Conservation (phyloP, 2,888 invertebrate genomes). For the Heliconius ethilla region DNA sequence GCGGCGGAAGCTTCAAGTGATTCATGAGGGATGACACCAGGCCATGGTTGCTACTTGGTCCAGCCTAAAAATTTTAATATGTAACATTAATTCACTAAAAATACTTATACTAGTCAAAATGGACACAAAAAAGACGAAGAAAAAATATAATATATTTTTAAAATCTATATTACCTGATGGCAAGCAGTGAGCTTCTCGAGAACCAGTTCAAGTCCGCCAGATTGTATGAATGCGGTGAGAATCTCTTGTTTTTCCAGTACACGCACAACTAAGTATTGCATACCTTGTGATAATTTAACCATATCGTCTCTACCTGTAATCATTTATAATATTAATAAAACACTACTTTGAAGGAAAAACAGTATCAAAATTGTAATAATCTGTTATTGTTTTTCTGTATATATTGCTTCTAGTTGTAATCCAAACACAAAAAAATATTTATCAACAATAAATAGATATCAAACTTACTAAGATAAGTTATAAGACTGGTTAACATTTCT, state of each 20-base stretch:
- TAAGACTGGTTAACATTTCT: conserved; percentile 89
- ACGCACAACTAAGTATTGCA: conserved; percentile 91
- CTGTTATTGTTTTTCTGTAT: not conserved
- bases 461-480: conserved; percentile 84
- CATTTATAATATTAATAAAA: not conserved
- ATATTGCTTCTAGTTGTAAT: too few species aligned
- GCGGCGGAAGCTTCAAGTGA: conserved; percentile 80
- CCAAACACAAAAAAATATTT: too few species aligned
- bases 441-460: too few species aligned
- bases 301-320: conserved; percentile 62
- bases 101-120: not conserved
- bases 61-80: conserved; percentile 62
- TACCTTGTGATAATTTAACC: conserved; percentile 88
- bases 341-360: not conserved
- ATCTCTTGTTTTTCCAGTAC: conserved; percentile 90
- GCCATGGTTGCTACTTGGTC: conserved; percentile 86
- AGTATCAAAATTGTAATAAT: not conserved
- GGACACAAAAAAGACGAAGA: too few species aligned
- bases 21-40: conserved; percentile 85
- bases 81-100: not conserved
- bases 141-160: too few species aligned
- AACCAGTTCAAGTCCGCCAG: conserved; percentile 88
- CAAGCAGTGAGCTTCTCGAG: conserved; percentile 89
- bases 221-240: conserved; percentile 87
- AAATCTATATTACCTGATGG: conserved; percentile 75